phyloP scores from a whole-genome alignment of 2,113 vertebrate genomes.

The Halichoeres trimaculatus region DNA sequence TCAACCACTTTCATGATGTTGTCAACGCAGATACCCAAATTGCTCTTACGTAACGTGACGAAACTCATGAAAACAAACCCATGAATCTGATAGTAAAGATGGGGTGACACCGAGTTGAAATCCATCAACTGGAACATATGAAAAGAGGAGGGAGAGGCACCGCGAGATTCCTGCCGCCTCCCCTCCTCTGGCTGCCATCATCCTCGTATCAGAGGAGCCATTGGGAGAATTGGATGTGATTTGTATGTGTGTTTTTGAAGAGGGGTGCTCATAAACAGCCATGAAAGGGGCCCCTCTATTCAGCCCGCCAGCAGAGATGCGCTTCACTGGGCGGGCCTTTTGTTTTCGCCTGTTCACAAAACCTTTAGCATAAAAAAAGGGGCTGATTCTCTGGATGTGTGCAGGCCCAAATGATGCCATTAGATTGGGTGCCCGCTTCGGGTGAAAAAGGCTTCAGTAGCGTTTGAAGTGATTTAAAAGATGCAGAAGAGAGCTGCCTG shows the following conservation, averaged over 20 bases:
- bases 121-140: conserved; percentile 47
- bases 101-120: conserved; percentile 42
- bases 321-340: conserved; percentile 77
- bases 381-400: conserved; percentile 71
- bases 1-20: conserved; percentile 42
- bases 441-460: conserved; percentile 73
- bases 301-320: conserved; percentile 74
- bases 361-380: conserved; percentile 67
- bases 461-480: conserved; percentile 81
- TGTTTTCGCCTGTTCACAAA: conserved; percentile 75
- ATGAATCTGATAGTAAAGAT: conserved; percentile 33
- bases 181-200: conserved; percentile 33
- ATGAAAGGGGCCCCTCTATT: conserved; percentile 82
- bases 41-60: conserved; percentile 49
- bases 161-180: conserved; percentile 22
- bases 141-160: conserved; percentile 49
- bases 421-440: conserved; percentile 75
- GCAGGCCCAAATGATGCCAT: conserved; percentile 77
- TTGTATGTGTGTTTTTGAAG: conserved; percentile 84
- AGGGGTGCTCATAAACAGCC: conserved; percentile 82
- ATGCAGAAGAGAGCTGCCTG: conserved; percentile 66
- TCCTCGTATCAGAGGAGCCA: conserved; percentile 62
- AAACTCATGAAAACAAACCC: conserved; percentile 37
- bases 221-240: conserved; percentile 78
- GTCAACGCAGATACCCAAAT: conserved; percentile 13